Percentiles rank a stretch among this genome's conserved stretches.
phyloP scores from a whole-genome alignment of 2,888 invertebrate species.

The Hetaerina titia region DNA sequence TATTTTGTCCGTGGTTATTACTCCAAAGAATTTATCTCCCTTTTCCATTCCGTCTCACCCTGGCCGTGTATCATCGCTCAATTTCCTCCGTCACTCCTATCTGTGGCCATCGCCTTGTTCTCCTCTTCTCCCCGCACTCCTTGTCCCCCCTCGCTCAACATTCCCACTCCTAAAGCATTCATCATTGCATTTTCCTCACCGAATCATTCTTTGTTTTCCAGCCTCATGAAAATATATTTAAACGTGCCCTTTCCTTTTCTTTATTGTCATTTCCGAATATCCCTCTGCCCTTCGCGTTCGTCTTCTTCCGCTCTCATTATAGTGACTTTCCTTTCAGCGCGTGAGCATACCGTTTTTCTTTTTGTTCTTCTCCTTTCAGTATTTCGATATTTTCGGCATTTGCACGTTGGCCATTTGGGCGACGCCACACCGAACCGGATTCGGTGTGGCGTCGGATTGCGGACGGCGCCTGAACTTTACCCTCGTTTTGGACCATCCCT shows the following conservation, averaged over 20 bases:
- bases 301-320: constrained; percentile 6
- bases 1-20: background rate
- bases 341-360: background rate
- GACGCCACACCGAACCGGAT: too few species aligned
- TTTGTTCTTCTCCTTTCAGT: background rate
- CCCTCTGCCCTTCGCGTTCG: background rate
- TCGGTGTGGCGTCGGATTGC: background rate
- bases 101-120: background rate
- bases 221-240: background rate
- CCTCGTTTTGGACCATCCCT: background rate
- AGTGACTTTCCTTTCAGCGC: background rate
- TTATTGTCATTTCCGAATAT: background rate
- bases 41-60: constrained; percentile 27
- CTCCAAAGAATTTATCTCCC: constrained; percentile 8
- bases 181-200: background rate
- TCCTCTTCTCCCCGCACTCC: background rate
- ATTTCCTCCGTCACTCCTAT: constrained; percentile 1
- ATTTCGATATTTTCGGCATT: background rate
- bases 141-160: background rate
- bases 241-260: background rate
- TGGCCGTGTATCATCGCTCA: constrained; percentile 2
- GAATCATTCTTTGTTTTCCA: background rate
- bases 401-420: background rate
- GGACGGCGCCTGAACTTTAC: background rate
- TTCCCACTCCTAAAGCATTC: background rate